Conservation (phyloP, 2,797 vertebrate species). For the Anableps anableps region DNA sequence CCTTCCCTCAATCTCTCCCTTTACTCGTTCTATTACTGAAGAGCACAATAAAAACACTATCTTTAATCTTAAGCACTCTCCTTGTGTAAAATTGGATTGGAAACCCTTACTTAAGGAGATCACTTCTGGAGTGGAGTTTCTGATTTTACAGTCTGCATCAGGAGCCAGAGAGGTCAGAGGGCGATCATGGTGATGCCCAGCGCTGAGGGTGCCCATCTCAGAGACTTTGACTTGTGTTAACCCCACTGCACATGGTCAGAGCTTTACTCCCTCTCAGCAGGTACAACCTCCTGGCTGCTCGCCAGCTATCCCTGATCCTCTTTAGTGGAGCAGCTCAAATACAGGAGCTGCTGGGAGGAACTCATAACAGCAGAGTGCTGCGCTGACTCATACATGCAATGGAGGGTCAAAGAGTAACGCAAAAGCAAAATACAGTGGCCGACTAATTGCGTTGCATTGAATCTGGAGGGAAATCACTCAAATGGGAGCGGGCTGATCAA, state of each 20-base stretch:
- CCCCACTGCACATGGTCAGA: conserved; percentile 40
- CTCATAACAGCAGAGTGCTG: conserved; percentile 73
- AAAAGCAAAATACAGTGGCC: conserved; percentile 62
- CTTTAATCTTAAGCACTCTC: conserved; percentile 73
- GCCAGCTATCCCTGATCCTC: conserved; percentile 67
- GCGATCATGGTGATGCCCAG: conserved; percentile 29
- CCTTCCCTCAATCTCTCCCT: conserved; percentile 53
- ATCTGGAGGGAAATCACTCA: conserved; percentile 79
- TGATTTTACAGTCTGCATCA: conserved; percentile 59
- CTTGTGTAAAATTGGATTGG: conserved; percentile 77
- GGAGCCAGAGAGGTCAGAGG: conserved; percentile 52
- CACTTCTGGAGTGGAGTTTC: conserved; percentile 62
- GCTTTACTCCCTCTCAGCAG: conserved; percentile 65
- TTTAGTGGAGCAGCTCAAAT: conserved; percentile 62
- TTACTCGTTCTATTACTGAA: conserved; percentile 69
- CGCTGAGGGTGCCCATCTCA: conserved; percentile 40
- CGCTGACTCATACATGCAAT: conserved; percentile 43
- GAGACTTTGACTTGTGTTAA: conserved; percentile 39
- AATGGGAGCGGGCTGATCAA: conserved; percentile 75
- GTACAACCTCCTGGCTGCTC: conserved; percentile 57
- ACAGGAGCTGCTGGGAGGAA: conserved; percentile 64
- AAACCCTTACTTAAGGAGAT: conserved; percentile 77
- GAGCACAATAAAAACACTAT: conserved; percentile 72
- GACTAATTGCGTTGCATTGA: conserved; percentile 74
- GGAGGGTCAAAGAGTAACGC: conserved; percentile 62